Conservation (phyloP, 2,113 vertebrate species). For the Chloropsis hardwickii region DNA sequence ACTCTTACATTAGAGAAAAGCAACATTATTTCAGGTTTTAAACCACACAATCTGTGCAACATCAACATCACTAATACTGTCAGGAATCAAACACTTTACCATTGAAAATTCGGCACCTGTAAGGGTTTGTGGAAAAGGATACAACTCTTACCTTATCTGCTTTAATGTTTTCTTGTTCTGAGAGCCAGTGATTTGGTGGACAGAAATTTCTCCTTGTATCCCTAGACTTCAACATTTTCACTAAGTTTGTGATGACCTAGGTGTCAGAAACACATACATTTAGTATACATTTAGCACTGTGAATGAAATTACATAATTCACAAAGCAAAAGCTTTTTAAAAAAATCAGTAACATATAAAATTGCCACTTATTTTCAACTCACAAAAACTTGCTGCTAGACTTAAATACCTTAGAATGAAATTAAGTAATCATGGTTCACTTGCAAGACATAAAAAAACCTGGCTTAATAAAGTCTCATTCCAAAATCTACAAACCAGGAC, state of each 20-base stretch:
- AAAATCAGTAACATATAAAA: background rate
- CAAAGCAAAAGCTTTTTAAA: background rate
- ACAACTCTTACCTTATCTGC: constrained; percentile 87
- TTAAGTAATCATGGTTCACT: background rate
- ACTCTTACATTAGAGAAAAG: background rate
- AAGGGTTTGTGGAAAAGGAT: background rate
- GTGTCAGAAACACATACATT: background rate
- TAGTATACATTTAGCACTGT: background rate
- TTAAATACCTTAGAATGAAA: background rate
- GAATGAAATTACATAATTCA: background rate
- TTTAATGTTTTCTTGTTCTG: constrained; percentile 93
- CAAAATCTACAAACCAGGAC: background rate
- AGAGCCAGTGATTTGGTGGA: constrained; percentile 95
- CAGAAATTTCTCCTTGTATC: constrained; percentile 94
- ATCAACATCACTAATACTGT: background rate
- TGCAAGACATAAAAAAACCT: background rate
- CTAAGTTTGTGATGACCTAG: constrained; percentile 97
- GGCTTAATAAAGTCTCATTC: background rate
- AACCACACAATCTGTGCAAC: background rate
- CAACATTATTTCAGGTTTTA: background rate
- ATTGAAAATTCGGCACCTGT: background rate
- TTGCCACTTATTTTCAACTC: background rate
- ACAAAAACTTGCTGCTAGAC: background rate
- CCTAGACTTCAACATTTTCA: constrained; percentile 97
- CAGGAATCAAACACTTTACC: background rate